A percentile compares a stretch with the other conserved stretches of the same genome.
Evolutionary conservation across 2,113 vertebrate species (phyloP).

Genomic region (Gobius niger): DNA sequence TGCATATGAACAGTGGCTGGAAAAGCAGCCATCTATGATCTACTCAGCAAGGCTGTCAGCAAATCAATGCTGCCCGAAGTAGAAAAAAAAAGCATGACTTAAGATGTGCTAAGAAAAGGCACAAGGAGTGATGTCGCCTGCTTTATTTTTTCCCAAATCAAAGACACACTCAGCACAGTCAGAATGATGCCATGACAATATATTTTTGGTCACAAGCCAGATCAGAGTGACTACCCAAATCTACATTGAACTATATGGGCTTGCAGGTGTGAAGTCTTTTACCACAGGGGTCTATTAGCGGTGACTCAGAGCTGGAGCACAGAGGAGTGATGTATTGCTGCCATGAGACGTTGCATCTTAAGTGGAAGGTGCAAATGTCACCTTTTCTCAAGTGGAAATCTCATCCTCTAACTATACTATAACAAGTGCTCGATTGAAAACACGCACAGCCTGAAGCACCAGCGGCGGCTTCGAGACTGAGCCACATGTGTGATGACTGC

Average conservation of each 20-base stretch:
- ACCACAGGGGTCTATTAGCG: conserved; percentile 11
- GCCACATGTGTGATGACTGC: background rate
- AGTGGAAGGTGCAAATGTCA: conserved; percentile 32
- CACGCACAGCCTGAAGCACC: background rate
- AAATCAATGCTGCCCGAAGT: background rate
- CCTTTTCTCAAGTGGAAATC: conserved; percentile 19
- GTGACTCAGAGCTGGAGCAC: conserved; percentile 26
- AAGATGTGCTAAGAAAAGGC: conserved; percentile 14
- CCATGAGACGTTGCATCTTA: conserved; percentile 13
- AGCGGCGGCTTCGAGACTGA: background rate
- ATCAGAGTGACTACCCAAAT: conserved; percentile 5
- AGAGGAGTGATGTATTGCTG: background rate
- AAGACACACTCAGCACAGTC: conserved; percentile 23
- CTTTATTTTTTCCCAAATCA: conserved; percentile 31
- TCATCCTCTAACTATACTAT: conserved; percentile 10
- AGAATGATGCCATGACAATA: conserved; percentile 40
- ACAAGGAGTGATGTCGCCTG: conserved; percentile 3
- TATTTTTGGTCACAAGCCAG: conserved; percentile 50
- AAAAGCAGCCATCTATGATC: background rate
- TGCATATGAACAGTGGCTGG: conserved; percentile 2
- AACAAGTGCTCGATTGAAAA: conserved; percentile 1
- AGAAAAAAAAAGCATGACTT: conserved; percentile 19
- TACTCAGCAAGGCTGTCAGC: background rate
- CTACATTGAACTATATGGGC: conserved; percentile 30
- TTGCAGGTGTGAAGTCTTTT: conserved; percentile 15